These are phyloP conservation scores for Melanotaenia maccullochi DNA, from an alignment of 2,797 vertebrate genomes.

Conservation along the genomic window DNA sequence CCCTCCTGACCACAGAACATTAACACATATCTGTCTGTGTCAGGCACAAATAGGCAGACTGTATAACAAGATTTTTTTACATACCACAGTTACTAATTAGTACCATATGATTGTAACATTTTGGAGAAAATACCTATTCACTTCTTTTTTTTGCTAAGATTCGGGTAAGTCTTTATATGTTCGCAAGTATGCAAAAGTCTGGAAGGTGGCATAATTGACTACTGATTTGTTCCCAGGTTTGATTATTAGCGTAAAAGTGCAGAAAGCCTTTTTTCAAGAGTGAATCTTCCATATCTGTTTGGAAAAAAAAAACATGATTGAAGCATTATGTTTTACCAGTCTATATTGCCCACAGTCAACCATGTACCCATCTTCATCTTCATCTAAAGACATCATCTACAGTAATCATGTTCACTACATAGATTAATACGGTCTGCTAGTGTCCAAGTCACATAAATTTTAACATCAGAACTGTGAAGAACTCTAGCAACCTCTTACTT, in stretches of 20 bases:
- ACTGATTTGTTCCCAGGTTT: not conserved
- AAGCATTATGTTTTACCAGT: not conserved
- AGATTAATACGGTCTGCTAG: not conserved
- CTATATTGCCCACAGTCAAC: not conserved
- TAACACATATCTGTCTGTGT: conserved; percentile 57
- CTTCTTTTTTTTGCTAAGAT: not conserved
- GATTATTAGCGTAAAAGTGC: not conserved
- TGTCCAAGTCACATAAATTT: too few relatives aligned
- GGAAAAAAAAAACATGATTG: not conserved
- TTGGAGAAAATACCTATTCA: not conserved
- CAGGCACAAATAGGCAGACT: conserved; percentile 48
- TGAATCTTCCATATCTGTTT: not conserved
- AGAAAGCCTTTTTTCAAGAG: not conserved
- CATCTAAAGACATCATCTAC: not conserved
- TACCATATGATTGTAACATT: not conserved
- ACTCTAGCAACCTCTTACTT: too few relatives aligned
- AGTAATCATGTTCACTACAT: not conserved
- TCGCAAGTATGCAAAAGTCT: not conserved
- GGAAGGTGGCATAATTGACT: not conserved
- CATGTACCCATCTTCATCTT: not conserved
- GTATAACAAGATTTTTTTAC: conserved; percentile 20
- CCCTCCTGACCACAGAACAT: conserved; percentile 70
- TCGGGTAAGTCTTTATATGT: not conserved
- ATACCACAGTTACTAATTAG: conserved; percentile 4
- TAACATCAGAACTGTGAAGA: too few relatives aligned